These are phyloP conservation scores for Aphelenchoides besseyi DNA, from an alignment of 1,140 invertebrate genomes.

Conservation along the genomic window DNA sequence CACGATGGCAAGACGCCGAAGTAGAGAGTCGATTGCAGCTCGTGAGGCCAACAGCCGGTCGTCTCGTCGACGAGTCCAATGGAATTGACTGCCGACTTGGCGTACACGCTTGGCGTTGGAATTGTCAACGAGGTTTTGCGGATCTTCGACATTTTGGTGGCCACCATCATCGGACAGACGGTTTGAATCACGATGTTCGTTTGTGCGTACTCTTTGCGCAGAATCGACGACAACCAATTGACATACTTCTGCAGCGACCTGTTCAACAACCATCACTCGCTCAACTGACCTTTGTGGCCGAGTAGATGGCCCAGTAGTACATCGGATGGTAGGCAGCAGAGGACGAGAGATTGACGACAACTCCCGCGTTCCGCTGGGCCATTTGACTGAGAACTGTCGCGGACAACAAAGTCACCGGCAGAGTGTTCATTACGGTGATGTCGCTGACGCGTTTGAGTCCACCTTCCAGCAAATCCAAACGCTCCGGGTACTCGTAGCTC, in stretches of 20 bases:
- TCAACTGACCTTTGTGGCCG: conserved; percentile 42
- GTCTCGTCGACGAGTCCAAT: conserved; percentile 52
- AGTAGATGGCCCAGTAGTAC: conserved; percentile 37
- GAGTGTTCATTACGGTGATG: conserved; percentile 42
- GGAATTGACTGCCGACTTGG: conserved; percentile 42
- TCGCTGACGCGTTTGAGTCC: conserved; percentile 27
- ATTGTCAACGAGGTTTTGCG: conserved; percentile 7
- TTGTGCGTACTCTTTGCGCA: conserved; percentile 35
- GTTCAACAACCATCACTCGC: neutral
- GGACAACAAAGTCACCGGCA: conserved; percentile 42
- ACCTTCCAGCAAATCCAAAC: conserved; percentile 21
- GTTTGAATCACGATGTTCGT: conserved; percentile 39
- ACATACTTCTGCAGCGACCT: conserved; percentile 48
- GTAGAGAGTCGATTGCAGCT: conserved; percentile 44
- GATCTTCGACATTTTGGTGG: conserved; percentile 43
- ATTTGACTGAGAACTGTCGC: conserved; percentile 36
- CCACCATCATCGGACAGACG: conserved; percentile 43
- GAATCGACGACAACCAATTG: conserved; percentile 22
- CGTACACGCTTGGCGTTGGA: neutral
- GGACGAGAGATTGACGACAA: conserved; percentile 41
- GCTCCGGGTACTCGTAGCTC: conserved; percentile 41
- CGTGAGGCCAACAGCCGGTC: conserved; percentile 58
- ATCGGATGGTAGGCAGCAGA: conserved; percentile 31
- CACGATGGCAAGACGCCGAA: conserved; percentile 42
- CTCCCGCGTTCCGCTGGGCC: conserved; percentile 27